These are phyloP conservation scores for Protophormia terraenovae DNA, from an alignment of 2,888 invertebrate genomes.

Conservation along the genomic window DNA sequence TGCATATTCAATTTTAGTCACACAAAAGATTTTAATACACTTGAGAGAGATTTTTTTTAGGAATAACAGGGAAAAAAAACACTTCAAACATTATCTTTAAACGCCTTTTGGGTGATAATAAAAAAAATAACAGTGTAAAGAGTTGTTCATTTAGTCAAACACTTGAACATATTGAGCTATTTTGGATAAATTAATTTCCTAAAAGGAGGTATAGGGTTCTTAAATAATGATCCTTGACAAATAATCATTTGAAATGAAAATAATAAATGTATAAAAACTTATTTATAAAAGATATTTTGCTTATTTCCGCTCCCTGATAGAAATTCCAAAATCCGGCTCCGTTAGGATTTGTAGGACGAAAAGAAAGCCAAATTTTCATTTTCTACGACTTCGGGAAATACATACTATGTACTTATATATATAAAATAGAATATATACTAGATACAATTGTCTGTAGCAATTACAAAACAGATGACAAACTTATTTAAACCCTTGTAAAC, in stretches of 20 bases:
- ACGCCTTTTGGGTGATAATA: constrained; percentile 58
- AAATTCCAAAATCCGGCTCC: too few species aligned
- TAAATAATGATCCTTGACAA: constrained; percentile 35
- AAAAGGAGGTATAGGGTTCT: constrained; percentile 6
- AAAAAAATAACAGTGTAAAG: constrained; percentile 16
- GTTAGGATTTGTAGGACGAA: too few species aligned
- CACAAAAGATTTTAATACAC: constrained; percentile 63
- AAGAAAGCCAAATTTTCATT: too few species aligned
- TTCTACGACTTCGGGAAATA: too few species aligned
- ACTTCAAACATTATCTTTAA: constrained; percentile 62
- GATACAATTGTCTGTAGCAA: too few species aligned
- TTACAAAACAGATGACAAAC: neutral
- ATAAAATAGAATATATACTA: too few species aligned
- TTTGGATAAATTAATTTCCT: constrained; percentile 51
- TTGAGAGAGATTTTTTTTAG: constrained; percentile 54
- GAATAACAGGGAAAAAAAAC: constrained; percentile 1
- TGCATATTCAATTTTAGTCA: constrained; percentile 64
- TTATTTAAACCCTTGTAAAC: neutral
- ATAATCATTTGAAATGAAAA: neutral
- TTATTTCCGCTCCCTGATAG: too few species aligned
- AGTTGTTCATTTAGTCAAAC: constrained; percentile 62
- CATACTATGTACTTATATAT: too few species aligned
- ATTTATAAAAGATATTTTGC: too few species aligned
- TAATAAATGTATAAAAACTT: neutral
- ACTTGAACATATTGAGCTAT: constrained; percentile 68